Evolutionary conservation across 2,113 vertebrate species (phyloP), one percentile per base, ranked within the genome.

Genomic region (Abramis brama): DNA sequence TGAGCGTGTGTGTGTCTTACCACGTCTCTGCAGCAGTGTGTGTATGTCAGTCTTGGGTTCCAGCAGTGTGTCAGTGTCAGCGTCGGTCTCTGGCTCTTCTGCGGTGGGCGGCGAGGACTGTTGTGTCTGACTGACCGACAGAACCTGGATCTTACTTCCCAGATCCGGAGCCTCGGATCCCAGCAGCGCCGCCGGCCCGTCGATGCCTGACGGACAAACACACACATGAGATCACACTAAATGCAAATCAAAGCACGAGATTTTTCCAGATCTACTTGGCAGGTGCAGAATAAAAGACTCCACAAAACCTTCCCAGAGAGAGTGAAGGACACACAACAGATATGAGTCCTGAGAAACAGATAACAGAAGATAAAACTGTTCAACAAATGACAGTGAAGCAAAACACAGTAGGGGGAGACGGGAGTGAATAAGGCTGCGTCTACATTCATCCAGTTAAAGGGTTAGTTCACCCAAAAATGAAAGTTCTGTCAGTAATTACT

Each of bases 41-140:
- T 97, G 97, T 25, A 99, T 95, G 86, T 96, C 96, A 10, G 93
- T 93, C 89, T 97, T 99, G 89, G 94, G 82, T n/a, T 95, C 94
- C 25, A 91, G 85, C 60, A 93, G 79, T 21, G 89, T 86, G 79
- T 96, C 94, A 0, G 91, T 93, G 82, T 93, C 93, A 27, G 91
- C 89, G 8, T 94, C 94, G 57, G 91, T 89, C 88, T 96, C 95
- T 0, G 88, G 73, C n/a, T 88, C 93, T 15, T 94, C 95, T 50
- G 94, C 91, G 7, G 91, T 30, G 30, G 93, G 91, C 5, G 92
- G 45, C 21, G 93, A 91, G 8, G 70, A 79, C 89, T 70, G 94
- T 86, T 91, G 94, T 85, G 91, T 93, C 6, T 95, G 94, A 89
- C 92, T 94, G 70, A 94, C 93, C 1, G 96, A 95, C 6, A 96